phyloP scores from a whole-genome alignment of 2,113 vertebrate genomes.

The Corythornis madagascariensis region DNA sequence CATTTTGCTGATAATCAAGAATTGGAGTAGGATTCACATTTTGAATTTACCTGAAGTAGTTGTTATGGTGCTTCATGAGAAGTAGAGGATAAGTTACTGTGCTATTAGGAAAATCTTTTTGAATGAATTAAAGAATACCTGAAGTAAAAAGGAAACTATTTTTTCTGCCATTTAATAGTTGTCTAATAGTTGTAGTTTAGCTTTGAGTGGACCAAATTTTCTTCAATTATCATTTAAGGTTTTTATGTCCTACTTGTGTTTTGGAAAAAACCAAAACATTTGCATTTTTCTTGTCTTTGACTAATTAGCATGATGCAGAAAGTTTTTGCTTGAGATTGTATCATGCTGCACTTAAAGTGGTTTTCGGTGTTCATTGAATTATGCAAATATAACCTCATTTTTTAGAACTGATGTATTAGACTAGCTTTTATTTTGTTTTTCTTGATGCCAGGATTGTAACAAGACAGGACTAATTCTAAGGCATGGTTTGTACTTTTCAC shows the following conservation, averaged over 20 bases:
- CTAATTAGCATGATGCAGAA: background rate
- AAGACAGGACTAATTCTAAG: slow-evolving; percentile 34
- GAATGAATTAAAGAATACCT: background rate
- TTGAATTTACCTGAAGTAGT: background rate
- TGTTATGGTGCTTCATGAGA: background rate
- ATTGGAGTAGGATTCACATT: background rate
- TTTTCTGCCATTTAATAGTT: background rate
- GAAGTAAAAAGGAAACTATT: background rate
- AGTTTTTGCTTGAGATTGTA: slow-evolving; percentile 44
- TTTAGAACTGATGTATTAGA: background rate
- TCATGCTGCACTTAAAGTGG: slow-evolving; percentile 24
- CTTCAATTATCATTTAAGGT: background rate
- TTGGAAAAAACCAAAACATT: background rate
- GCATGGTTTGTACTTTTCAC: slow-evolving; percentile 37
- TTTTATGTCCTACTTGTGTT: background rate
- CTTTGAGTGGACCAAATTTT: background rate
- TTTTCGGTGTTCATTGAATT: slow-evolving; percentile 47
- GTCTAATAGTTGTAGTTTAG: background rate
- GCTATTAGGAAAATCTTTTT: background rate
- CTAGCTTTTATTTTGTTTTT: slow-evolving; percentile 14
- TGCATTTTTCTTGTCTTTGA: slow-evolving; percentile 29
- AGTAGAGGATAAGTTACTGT: background rate
- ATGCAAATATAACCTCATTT: slow-evolving; percentile 65
- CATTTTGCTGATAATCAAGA: background rate
- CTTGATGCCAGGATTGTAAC: background rate